Conservation (phyloP, 2,113 vertebrate genomes). For the Orthonyx spaldingii region DNA sequence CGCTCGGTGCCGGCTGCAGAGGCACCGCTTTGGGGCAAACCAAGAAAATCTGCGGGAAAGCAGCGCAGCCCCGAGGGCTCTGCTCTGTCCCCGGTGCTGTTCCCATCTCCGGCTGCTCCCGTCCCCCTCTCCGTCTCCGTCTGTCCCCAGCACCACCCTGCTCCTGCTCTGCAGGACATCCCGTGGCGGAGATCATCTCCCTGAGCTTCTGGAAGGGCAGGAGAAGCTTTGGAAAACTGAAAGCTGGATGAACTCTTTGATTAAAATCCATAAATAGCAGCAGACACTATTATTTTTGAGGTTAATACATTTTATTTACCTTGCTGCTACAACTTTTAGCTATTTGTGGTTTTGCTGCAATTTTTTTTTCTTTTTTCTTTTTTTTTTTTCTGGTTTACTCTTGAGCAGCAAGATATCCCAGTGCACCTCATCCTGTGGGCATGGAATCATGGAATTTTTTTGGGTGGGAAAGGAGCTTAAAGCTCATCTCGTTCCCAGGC, state of each 20-base stretch:
- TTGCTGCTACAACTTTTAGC: neutral
- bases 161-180: neutral
- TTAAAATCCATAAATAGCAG: neutral
- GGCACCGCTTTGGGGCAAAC: neutral
- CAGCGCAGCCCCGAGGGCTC: neutral
- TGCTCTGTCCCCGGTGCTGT: rapidly evolving
- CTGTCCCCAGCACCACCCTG: too few relatives aligned
- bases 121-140: neutral
- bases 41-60: neutral
- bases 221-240: neutral
- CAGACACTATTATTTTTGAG: neutral
- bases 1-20: too few relatives aligned
- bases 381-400: neutral
- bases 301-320: neutral
- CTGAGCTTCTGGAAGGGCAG: neutral
- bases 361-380: too few relatives aligned
- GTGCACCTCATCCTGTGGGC: neutral
- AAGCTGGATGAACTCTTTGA: neutral
- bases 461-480: neutral
- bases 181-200: neutral
- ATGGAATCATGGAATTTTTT: neutral
- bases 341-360: neutral
- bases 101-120: neutral
- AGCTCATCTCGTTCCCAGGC: neutral
- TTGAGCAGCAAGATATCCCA: neutral